Evolutionary conservation across 2,888 invertebrate species (phyloP).

Genomic region (Ametastegia equiseti): DNA sequence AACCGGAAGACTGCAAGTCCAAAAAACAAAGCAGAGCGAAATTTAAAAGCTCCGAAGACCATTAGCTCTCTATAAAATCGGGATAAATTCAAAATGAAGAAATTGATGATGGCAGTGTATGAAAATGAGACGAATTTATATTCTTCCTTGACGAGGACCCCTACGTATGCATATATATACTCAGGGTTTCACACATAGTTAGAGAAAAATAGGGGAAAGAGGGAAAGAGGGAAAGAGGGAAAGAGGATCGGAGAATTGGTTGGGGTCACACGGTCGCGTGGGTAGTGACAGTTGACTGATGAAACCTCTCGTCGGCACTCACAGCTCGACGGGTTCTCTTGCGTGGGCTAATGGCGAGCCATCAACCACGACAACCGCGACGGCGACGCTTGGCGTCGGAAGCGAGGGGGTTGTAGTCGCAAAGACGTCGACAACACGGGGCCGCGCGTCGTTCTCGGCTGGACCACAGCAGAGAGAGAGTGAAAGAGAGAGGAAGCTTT

Average conservation of each 20-base stretch:
- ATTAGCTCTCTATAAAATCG: too few species aligned
- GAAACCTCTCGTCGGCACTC: constrained; percentile 58
- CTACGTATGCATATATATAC: constrained; percentile 29
- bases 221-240: constrained; percentile 4
- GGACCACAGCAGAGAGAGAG: not conserved
- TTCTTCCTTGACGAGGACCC: too few species aligned
- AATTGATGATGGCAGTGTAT: too few species aligned
- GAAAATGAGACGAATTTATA: too few species aligned
- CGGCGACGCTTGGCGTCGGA: not conserved
- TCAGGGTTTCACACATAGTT: constrained; percentile 6
- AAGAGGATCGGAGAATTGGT: constrained; percentile 14
- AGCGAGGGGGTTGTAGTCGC: not conserved
- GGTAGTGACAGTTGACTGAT: constrained; percentile 68
- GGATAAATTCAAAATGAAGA: too few species aligned
- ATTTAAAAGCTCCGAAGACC: too few species aligned
- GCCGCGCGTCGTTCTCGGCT: not conserved
- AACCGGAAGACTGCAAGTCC: too few species aligned
- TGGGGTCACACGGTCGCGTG: constrained; percentile 53
- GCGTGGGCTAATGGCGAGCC: constrained; percentile 44
- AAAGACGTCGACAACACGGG: not conserved
- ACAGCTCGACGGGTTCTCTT: constrained; percentile 35
- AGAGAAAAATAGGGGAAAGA: constrained; percentile 10
- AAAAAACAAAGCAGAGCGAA: too few species aligned
- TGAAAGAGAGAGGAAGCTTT: not conserved
- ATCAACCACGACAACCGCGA: constrained; percentile 39